Evolutionary conservation across 2,797 vertebrate species (phyloP).

Genomic region (Gadopsis bispinosus): DNA sequence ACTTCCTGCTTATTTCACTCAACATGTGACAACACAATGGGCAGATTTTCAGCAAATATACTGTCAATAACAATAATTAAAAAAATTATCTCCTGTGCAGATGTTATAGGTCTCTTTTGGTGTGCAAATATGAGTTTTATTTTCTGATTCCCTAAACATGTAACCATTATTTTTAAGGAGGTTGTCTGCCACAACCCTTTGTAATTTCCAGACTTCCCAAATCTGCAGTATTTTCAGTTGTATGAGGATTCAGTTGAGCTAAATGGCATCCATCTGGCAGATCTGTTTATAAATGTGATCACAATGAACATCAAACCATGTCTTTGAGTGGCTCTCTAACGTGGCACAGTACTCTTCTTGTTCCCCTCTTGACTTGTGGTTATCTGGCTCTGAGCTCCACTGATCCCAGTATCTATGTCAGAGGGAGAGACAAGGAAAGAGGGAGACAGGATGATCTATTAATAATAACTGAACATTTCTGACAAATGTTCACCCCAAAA

Average conservation of each 20-base stretch:
- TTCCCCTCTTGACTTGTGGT: conserved; percentile 63
- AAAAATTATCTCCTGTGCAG: neutral
- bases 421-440: conserved; percentile 22
- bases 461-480: conserved; percentile 39
- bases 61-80: neutral
- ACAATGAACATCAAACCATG: conserved; percentile 73
- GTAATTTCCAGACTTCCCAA: conserved; percentile 20
- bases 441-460: conserved; percentile 20
- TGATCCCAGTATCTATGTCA: conserved; percentile 73
- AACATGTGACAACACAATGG: neutral
- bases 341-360: conserved; percentile 69
- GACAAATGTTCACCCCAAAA: conserved; percentile 24
- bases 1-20: neutral
- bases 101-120: neutral
- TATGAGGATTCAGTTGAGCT: conserved; percentile 38
- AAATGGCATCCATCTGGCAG: conserved; percentile 74
- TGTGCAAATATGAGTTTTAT: neutral
- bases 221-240: conserved; percentile 1
- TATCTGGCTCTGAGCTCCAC: conserved; percentile 67
- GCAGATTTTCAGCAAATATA: neutral
- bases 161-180: neutral
- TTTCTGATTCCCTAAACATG: neutral
- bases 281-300: conserved; percentile 69
- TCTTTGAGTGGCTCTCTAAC: conserved; percentile 63
- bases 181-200: neutral